Evolutionary conservation across 2,113 vertebrate species (phyloP).

Genomic region (Hippolais icterina): DNA sequence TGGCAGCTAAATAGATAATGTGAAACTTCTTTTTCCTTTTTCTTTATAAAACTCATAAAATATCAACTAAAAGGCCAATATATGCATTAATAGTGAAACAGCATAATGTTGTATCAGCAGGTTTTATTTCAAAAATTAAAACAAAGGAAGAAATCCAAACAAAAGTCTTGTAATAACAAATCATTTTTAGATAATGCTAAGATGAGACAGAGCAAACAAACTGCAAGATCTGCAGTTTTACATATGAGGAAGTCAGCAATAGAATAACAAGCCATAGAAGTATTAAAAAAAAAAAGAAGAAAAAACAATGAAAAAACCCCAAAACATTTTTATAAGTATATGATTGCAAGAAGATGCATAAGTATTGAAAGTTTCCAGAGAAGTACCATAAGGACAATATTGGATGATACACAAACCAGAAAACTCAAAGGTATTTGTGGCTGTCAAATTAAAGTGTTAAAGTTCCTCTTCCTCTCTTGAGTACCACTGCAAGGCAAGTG

Average conservation of each 20-base stretch:
- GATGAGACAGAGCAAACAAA: neutral
- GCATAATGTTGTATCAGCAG: neutral
- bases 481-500: neutral
- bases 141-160: neutral
- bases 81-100: neutral
- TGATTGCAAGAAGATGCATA: neutral
- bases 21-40: neutral
- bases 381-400: neutral
- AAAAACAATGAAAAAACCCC: rapidly evolving
- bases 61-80: neutral
- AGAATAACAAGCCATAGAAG: neutral
- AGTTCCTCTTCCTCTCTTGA: neutral
- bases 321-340: neutral
- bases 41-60: neutral
- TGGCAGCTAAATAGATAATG: neutral
- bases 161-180: neutral
- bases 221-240: neutral
- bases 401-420: neutral
- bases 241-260: neutral
- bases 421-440: neutral
- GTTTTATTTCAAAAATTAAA: neutral
- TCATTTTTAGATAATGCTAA: neutral
- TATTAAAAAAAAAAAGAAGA: neutral
- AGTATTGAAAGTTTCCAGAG: neutral
- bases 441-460: neutral